Base-by-base conservation (phyloP, 1,140 invertebrate species). In the Bombus confusus region DNA sequence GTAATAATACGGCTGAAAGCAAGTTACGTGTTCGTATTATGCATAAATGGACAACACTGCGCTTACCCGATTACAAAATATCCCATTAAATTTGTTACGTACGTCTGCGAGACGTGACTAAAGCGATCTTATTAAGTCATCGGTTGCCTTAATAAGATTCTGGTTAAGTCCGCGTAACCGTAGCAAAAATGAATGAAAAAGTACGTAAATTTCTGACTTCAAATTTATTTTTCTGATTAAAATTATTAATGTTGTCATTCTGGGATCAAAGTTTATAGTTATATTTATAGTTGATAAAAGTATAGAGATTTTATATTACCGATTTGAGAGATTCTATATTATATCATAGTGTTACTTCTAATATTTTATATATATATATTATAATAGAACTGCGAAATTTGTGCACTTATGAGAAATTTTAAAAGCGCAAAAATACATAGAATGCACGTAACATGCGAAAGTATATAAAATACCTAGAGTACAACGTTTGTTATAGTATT, bases 1-100 rank as follows among this genome's bases (percentile, higher is more conserved):
- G 37, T 80, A 87, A 80, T 75, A 84, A 84, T 47, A 71, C 25
- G 41, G 52, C 34, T 47, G 39, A 64, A 31, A 31, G 22, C 12
- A 47, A 28, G 28, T 34, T 64, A 13, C 39, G 41, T 37, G 43
- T 34, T n/a, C 47, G 47, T 8, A 57, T 80, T 41, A 43, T 43
- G 41, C 41, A 68, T 77, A 83, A 57, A 68, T 18, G 43, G 28
- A 57, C 59, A n/a, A 72, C 12, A 31, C 22, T 62, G 3, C 57
- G 66, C 39, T 31, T 66, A 43, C 76, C 12, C 37, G 25, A 12
- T 81, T 81, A 59, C 28, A 31, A 71, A 81, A 72, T 22, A 34
- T 66, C 6, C 3, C 47, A 22, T 80, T 72, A 80, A 41, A 57
- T 28, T 71, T 18, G 9, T 39, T 79, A 18, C n/a, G 10, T 28